Evolutionary conservation across 2,797 vertebrate genomes (phyloP), one percentile per base, ranked within the genome.

Genomic region (Cynopterus sphinx): DNA sequence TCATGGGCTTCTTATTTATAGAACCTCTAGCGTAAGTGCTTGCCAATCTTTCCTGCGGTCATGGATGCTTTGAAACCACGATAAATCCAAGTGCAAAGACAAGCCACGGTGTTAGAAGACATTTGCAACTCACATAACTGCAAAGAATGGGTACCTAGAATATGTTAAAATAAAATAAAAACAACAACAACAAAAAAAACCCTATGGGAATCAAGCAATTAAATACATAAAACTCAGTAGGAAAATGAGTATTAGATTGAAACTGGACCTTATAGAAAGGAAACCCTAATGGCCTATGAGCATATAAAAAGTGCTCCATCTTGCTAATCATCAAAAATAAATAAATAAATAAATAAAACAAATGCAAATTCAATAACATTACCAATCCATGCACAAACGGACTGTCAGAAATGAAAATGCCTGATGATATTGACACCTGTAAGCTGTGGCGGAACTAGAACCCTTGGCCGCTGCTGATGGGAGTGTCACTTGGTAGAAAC

Each of bases 111-210:
- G 6, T 39, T 49, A 85, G 81, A 71, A 90, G 74, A 33, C 71
- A 84, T 63, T 65, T 39, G 19, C 55, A 70, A 84, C n/a, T 90
- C 77, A 21, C 19, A 2, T 17, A 84, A 71, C 24, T 12, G 63
- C 55, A 82, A 59, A 94, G 39, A 63, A 82, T 36, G 75, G 77
- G 77, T 65, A 87, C 81, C 88, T 67, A 79, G 83, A 91, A 68
- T 84, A 36, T 57, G 46, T 79, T 86, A 36, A 65, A 73, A 67
- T 11, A 49, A 33, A 84, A 90, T 11, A 49, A 28, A 84, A 90
- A 36, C 55, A 85, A 81, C n/a, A n/a, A n/a, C n/a, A n/a, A n/a
- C n/a, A n/a, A n/a, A 31, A 49, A n/a, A 93, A 51, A 24, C 10
- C 13, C 4, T 6, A 28, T 73, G 61, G 19, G 53, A 90, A 84